Base-by-base conservation (phyloP, 2,888 invertebrate species). In the Agonopterix subpropinquella region DNA sequence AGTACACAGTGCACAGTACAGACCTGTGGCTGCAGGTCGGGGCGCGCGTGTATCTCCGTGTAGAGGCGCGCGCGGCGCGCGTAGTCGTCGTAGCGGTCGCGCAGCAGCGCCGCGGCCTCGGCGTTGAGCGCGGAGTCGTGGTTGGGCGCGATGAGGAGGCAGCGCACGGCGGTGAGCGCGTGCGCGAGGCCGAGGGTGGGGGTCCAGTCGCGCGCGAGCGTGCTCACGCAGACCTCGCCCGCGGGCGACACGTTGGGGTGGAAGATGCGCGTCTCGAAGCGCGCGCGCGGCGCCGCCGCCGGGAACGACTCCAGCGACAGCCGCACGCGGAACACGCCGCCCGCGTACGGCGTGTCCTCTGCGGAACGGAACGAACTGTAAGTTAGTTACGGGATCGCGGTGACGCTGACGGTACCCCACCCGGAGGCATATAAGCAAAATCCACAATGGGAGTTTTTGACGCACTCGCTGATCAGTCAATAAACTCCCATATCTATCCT, bases 61-160 rank as follows among this genome's bases (percentile, higher is more conserved):
- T 80, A 79, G 67, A 86, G 78, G 63, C 71, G 69, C 61, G 86
- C 86, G 71, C 86, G 85, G 61, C 73, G 73, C 53, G 93, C 96
- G 89, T 98, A 98, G 80, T 96, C 96, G 77, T 96, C 95, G 81
- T 98, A 98, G 70, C 94, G 94, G 86, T 97, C 97, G 64, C 97
- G 90, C 59, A 98, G 89, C 77, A 98, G 89, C 85, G 96, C 97
- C 11, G 98, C 98, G 49, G 98, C 98, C 85, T 98, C 98, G 77
- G 98, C 98, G 81, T 98, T 98, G 63, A 98, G 91, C 62, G 98
- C 98, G 50, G 98, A 98, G 86, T 98, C 98, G 5, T 98, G 94
- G 91, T 98, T 98, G 73, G 98, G 98, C 76, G 97, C 97, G 82
- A 98, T 98, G 61, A 98, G 91, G 76, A 98, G 92, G 90, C 98